Percentiles rank a stretch among this genome's conserved stretches.
phyloP scores from a whole-genome alignment of 2,888 invertebrate genomes.

The Lissocephala sabroskyi region DNA sequence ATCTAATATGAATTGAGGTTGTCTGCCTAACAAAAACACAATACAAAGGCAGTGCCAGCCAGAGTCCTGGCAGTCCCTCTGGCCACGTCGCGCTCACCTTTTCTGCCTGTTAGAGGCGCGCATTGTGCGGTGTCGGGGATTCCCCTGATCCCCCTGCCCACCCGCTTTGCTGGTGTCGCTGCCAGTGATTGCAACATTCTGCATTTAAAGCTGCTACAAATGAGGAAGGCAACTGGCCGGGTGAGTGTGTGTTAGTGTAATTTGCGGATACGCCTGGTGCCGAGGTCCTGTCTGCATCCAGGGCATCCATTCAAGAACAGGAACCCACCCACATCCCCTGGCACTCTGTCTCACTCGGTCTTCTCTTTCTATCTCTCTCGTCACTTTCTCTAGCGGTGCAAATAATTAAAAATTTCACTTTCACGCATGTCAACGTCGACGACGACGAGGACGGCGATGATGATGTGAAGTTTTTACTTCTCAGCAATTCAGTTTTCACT shows the following conservation, averaged over 20 bases:
- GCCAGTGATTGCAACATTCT: slow-evolving; percentile 7
- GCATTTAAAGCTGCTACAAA: slow-evolving; percentile 49
- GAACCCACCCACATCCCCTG: background rate
- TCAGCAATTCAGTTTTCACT: slow-evolving; percentile 57
- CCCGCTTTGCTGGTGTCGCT: no score
- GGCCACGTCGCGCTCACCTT: no score
- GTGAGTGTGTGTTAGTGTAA: slow-evolving; percentile 4
- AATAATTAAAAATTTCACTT: slow-evolving; percentile 68
- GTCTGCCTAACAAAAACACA: slow-evolving; percentile 47
- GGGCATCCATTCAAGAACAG: slow-evolving; percentile 51
- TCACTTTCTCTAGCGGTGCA: slow-evolving; percentile 17
- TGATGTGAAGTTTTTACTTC: slow-evolving; percentile 9
- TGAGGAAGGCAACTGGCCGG: background rate
- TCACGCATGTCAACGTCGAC: slow-evolving; percentile 15
- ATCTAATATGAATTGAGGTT: slow-evolving; percentile 71
- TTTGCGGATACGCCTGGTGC: slow-evolving; percentile 2
- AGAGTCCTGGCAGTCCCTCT: slow-evolving; percentile 30
- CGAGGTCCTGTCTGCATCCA: slow-evolving; percentile 51
- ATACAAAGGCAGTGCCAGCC: slow-evolving; percentile 31
- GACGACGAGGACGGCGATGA: background rate
- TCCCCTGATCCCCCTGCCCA: slow-evolving; percentile 40
- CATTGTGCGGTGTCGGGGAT: slow-evolving; percentile 25
- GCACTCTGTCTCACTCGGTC: background rate
- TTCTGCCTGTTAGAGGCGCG: slow-evolving; percentile 42
- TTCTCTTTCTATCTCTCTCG: slow-evolving; percentile 9